Percentiles rank a stretch among this genome's conserved stretches.
Conservation (phyloP, 2,113 vertebrate species). For the Poecile atricapillus region DNA sequence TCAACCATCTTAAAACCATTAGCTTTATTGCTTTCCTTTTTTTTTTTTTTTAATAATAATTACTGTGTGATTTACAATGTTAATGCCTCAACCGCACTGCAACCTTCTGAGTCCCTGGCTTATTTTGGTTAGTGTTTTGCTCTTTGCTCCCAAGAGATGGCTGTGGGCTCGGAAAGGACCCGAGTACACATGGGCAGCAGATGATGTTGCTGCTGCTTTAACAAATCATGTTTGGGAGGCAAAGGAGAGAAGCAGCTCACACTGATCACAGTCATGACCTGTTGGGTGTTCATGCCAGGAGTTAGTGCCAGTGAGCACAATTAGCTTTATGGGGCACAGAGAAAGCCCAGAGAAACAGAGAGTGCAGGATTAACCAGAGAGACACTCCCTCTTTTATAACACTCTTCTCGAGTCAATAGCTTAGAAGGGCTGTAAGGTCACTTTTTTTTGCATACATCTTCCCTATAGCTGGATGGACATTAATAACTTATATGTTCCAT, state of each 20-base stretch:
- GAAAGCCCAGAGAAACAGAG: not conserved
- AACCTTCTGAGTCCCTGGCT: slow-evolving; percentile 2
- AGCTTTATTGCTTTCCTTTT: not conserved
- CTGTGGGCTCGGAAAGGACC: not conserved
- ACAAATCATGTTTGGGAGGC: not conserved
- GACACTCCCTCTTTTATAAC: not conserved
- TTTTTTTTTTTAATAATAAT: not conserved
- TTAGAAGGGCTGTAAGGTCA: not conserved
- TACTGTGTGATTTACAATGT: slow-evolving; percentile 4
- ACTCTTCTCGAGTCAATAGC: not conserved
- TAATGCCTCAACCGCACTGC: not conserved
- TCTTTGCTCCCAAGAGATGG: not conserved
- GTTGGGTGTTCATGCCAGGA: not conserved
- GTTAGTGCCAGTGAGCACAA: not conserved
- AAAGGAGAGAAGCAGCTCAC: not conserved
- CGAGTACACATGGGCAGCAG: slow-evolving; percentile 34
- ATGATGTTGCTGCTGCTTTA: slow-evolving; percentile 20
- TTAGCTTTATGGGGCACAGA: not conserved
- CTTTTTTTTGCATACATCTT: not conserved
- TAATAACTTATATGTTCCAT: not conserved
- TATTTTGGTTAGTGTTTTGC: not conserved
- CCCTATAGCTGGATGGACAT: not conserved
- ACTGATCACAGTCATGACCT: not conserved
- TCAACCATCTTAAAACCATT: slow-evolving; percentile 24
- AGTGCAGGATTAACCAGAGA: not conserved